A percentile compares a stretch with the other conserved stretches of the same genome.
phyloP scores from a whole-genome alignment of 37 sponge, comb jelly and placozoan species.

The Lycopodina hypogea region DNA sequence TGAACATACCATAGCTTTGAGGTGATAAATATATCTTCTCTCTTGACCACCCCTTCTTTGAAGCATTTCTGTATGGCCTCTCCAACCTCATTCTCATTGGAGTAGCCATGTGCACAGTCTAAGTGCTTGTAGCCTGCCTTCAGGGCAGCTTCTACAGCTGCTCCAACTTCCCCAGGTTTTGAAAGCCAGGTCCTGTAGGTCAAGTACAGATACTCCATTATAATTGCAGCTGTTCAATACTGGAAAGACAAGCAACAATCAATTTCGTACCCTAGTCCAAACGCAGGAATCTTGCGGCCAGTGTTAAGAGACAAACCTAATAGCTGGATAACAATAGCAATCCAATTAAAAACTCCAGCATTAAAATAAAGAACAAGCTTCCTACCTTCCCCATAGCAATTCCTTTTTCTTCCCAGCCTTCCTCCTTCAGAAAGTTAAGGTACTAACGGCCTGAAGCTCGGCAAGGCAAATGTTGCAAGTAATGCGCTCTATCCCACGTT shows the following conservation, averaged over 20 bases:
- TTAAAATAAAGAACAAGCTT: too few relatives aligned
- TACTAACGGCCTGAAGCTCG: too few relatives aligned
- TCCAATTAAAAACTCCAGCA: too few relatives aligned
- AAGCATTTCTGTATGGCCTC: conserved; percentile 68
- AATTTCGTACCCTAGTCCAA: conserved; percentile 52
- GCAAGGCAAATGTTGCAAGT: too few relatives aligned
- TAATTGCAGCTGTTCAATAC: background rate
- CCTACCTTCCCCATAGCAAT: too few relatives aligned
- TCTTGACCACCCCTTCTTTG: conserved; percentile 66
- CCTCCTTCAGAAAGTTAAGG: too few relatives aligned
- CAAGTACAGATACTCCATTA: background rate
- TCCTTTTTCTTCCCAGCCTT: too few relatives aligned
- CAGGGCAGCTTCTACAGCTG: conserved; percentile 61
- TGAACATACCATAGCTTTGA: conserved; percentile 78
- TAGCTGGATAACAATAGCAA: too few relatives aligned
- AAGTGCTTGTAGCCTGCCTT: conserved; percentile 76
- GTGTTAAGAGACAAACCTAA: conserved; percentile 55
- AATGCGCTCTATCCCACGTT: too few relatives aligned
- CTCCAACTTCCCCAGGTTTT: conserved; percentile 49
- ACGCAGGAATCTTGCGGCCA: conserved; percentile 60
- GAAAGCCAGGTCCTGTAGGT: conserved; percentile 65
- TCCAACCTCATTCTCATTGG: conserved; percentile 81
- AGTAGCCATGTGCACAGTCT: conserved; percentile 81
- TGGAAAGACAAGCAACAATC: background rate
- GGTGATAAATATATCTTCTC: conserved; percentile 77